Base-by-base conservation (phyloP, 2,888 invertebrate genomes). In the Drosophila mimetica region DNA sequence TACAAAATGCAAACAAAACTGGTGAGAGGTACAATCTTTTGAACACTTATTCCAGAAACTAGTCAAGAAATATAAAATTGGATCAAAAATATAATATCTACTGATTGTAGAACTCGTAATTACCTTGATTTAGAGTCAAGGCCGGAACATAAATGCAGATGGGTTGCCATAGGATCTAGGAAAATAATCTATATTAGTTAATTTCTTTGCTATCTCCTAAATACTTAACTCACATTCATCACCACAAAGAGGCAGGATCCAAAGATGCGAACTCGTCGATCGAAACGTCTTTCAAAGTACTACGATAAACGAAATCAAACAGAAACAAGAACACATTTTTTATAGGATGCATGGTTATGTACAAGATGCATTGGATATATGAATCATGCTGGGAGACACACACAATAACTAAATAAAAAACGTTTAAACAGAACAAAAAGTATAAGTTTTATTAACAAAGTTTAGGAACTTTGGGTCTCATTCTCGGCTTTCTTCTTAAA, bases 1-100 rank as follows among this genome's bases (percentile, higher is more conserved):
- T 98, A 98, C 91, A 97, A 96, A 80, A 97, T 97, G 92, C 96
- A 75, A 94, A 90, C 88, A 20, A 95, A 91, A 90, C 96, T 97
- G 4, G 97, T 95, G 13, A 96, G 93, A 0, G 96, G 95, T 0
- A 96, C 96, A 9, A 97, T 95, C 18, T 95, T 92, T 90, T 96
- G 96, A 25, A 96, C 93, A 82, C 96, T 94, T 8, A 97, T 94
- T 44, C 97, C 96, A 59, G 89, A 88, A 30, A 91, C 90, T 90
- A 37, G 2, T 5, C 18, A 18, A 11, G 16, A 2, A 22, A 11
- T 2, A 11, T 1, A 9, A 9, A 8, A 9, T 18, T 9, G 55
- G 1, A 58, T 6, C 37, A 14, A 2, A 0, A 4, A 52, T 18
- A n/a, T n/a, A 8, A 1, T 2, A 0, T 14, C 0, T n/a, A 25